Evolutionary conservation across 2,113 vertebrate species (phyloP).

Genomic region (Leucoraja erinaceus): DNA sequence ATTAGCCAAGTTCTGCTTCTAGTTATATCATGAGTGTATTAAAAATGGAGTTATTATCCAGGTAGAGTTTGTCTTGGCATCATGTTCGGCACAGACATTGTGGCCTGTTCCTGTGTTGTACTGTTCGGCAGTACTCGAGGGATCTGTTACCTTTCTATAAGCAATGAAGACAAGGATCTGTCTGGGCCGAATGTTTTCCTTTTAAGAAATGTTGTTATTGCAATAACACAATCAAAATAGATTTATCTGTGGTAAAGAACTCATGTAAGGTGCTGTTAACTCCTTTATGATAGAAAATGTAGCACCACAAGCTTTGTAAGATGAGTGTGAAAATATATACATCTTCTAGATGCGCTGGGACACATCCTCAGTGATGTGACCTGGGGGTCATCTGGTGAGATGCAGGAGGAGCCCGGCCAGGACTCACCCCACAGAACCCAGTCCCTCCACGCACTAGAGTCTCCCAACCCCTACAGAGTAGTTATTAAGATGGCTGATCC

Average conservation of each 20-base stretch:
- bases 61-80: no score
- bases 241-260: not conserved
- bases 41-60: not conserved
- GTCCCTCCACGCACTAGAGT: no score
- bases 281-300: not conserved
- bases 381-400: no score
- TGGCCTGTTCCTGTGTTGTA: no score
- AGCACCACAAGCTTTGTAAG: not conserved
- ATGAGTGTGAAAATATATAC: no score
- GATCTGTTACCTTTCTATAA: not conserved
- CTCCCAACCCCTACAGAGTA: no score
- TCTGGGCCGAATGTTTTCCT: not conserved
- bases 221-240: not conserved
- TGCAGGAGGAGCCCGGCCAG: no score
- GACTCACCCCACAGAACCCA: no score
- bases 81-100: no score
- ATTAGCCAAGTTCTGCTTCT: not conserved
- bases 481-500: no score
- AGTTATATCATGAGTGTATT: not conserved
- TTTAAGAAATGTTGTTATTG: not conserved
- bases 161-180: not conserved
- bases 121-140: not conserved
- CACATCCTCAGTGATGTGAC: no score
- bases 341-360: no score
- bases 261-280: not conserved